Base-by-base conservation (phyloP, 2,888 invertebrate genomes). In the Agonopterix alstromeriana region DNA sequence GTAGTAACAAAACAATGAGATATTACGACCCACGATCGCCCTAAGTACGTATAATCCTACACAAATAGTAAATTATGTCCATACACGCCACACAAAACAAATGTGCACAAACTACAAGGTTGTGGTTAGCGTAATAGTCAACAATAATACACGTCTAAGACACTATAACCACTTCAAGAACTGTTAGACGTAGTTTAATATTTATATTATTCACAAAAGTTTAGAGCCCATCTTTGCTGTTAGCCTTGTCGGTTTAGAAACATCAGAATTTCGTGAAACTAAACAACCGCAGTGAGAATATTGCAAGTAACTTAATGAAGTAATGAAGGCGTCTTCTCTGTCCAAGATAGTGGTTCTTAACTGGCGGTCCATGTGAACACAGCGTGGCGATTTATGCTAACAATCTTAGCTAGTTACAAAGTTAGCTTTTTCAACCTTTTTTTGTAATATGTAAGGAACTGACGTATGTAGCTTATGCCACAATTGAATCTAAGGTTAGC, bases 1-100 rank as follows among this genome's bases (percentile, higher is more conserved):
- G 67, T 65, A 65, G 66, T 72, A 80, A 82, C 82, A 81, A 82
- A 80, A 82, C 82, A 81, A 82, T 79, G 74, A 66, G 70, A 77
- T 75, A 77, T 80, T 77, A 80, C 76, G 69, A 70, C 77, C 77
- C 74, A 78, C 77, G 4, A n/a, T 10, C 38, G 38, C 38, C 10
- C 38, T 27, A 7, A 27, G 27, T 27, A 12, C 42, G 12, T 42
- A 11, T 9, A 38, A 38, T 38, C 12, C 12, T 42, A 42, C 42
- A 42, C 42, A 10, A 38, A 27, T 27, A 38, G 38, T 43, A 77
- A 27, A 75, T 75, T 75, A 76, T 80, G 73, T 74, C 73, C 76
- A 77, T 78, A 77, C 70, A 66, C 63, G 73, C 67, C 65, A 11
- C 77, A 76, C 75, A 74, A 83, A 77, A 76, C 75, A 75, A 83